A percentile compares a stretch with the other conserved stretches of the same genome.
These are phyloP conservation scores for Lontra canadensis DNA, from an alignment of 2,113 vertebrate genomes.

Conservation along the genomic window DNA sequence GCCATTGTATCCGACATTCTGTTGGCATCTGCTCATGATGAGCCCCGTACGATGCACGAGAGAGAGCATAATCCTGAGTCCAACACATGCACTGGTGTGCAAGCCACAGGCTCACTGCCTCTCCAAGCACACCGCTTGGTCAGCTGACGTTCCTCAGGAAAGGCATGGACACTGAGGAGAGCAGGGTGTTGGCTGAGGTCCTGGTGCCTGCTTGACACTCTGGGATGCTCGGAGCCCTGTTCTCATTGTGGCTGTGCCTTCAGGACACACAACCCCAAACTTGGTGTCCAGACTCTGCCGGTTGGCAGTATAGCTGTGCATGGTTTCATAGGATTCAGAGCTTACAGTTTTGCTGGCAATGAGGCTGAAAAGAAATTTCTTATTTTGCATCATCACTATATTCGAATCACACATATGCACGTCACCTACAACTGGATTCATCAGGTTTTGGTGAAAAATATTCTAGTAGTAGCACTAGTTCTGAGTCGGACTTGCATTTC, in stretches of 20 bases:
- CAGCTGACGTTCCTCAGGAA: neutral
- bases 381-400: neutral
- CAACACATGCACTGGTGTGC: neutral
- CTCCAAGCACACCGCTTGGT: neutral
- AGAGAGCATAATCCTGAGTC: neutral
- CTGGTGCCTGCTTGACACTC: neutral
- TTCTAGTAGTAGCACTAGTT: neutral
- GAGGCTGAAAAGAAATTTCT: neutral
- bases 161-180: neutral
- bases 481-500: neutral
- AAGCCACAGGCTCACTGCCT: neutral
- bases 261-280: neutral
- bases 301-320: neutral
- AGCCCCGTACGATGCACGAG: neutral
- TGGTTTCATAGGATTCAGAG: neutral
- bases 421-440: neutral
- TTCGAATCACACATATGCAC: neutral
- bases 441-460: neutral
- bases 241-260: neutral
- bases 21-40: neutral
- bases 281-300: neutral
- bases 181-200: neutral
- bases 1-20: too few species aligned
- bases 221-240: neutral
- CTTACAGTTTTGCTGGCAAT: neutral